Evolutionary conservation across 2,113 vertebrate species (phyloP), one percentile per base, ranked within the genome.

Genomic region (Rhinopomastus cyanomelas): DNA sequence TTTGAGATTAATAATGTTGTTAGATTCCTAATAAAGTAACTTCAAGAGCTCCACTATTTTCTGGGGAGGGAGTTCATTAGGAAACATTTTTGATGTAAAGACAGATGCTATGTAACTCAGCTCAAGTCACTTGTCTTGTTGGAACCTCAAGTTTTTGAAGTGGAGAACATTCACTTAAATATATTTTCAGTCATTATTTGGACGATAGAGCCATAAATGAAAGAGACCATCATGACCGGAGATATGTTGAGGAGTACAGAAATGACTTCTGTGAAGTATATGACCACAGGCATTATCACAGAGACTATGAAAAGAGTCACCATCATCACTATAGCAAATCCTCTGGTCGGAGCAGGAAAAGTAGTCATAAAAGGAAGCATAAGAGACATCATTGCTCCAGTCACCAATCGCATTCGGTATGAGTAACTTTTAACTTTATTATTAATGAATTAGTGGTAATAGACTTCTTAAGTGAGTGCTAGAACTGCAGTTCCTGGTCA

Each of bases 291-390:
- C 96, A 96, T 92, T 98, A 97, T 93, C 98, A 98, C 91, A 98
- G 96, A 90, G 98, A 99, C 93, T 96, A 98, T 96, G 97, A 97
- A 96, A 97, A 96, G 95, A 88, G 92, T 95, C 97, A 97, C 76
- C 93, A 93, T 97, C 97, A 98, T 94, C 98, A 99, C 96, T 98
- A 98, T 97, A 99, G 98, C 98, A 99, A 99, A 96, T 99, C 98
- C 42, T 99, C 99, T 29, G 98, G 98, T 37, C 98, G 92, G 90
- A 98, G 97, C 95, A 97, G 98, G 56, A 98, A 97, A 95, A 99
- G 98, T 98, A 98, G 98, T 92, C 98, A 95, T 96, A 98, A 97
- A 97, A 97, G 96, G 93, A 97, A 97, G 89, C 98, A 82, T 94
- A 98, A 97, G 85, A 98, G 93, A 72, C 97, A 97, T 60, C 97